A percentile compares a stretch with the other conserved stretches of the same genome.
These are phyloP conservation scores for Fringilla coelebs DNA, from an alignment of 2,797 vertebrate species.

Conservation along the genomic window DNA sequence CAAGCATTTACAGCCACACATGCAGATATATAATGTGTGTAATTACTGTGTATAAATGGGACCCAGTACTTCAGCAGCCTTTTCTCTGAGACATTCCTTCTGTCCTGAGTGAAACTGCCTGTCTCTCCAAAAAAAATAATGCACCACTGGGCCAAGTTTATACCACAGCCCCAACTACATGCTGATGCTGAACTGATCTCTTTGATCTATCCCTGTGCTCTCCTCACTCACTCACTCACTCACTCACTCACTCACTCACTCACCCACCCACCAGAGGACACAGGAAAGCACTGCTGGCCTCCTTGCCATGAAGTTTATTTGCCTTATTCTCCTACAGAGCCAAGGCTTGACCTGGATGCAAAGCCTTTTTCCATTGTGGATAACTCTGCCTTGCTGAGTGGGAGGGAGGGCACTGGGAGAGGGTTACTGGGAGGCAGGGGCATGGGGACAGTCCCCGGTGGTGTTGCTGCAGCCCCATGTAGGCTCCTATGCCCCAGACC, in stretches of 20 bases:
- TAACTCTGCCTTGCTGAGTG: background rate
- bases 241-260: background rate
- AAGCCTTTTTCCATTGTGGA: background rate
- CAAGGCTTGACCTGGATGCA: background rate
- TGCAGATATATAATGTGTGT: background rate
- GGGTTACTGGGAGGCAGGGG: background rate
- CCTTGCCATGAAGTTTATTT: background rate
- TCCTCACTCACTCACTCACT: background rate
- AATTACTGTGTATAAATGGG: background rate
- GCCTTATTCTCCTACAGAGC: background rate
- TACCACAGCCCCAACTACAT: fast-evolving
- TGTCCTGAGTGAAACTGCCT: background rate
- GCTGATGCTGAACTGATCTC: background rate
- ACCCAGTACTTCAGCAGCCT: background rate
- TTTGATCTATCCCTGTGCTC: background rate
- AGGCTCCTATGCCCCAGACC: background rate
- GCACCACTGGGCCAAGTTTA: background rate
- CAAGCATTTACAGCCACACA: background rate
- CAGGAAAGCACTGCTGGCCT: fast-evolving
- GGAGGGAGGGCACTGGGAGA: background rate
- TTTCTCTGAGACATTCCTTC: background rate
- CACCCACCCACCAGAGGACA: background rate
- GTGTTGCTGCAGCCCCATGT: background rate
- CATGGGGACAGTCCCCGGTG: fast-evolving
- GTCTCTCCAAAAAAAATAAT: background rate